Evolutionary conservation across 2,888 invertebrate species (phyloP).

Genomic region (Euplagia quadripunctaria): DNA sequence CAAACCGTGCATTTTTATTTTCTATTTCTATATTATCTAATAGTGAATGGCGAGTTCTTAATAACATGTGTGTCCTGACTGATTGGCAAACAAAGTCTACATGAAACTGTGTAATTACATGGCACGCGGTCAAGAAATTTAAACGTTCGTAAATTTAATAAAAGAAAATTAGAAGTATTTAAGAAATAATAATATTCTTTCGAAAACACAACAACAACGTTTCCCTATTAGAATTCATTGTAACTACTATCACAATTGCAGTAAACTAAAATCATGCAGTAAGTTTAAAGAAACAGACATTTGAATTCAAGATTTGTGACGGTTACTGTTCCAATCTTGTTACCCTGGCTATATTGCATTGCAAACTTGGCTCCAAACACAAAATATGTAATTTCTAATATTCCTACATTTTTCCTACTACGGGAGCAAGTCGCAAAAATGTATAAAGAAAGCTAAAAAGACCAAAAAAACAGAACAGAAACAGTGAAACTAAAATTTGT

Average conservation of each 20-base stretch:
- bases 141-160: no score
- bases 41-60: background rate
- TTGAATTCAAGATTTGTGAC: background rate
- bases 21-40: background rate
- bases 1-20: no score
- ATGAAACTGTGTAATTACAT: no score
- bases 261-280: no score
- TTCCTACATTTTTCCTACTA: background rate
- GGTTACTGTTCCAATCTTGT: background rate
- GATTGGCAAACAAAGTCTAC: background rate
- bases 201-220: no score
- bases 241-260: no score
- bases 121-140: no score
- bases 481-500: background rate
- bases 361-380: background rate
- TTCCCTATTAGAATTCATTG: no score
- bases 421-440: background rate
- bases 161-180: no score
- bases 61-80: background rate
- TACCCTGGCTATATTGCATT: background rate
- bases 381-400: background rate
- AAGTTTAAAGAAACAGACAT: background rate
- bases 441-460: background rate
- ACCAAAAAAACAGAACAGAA: background rate
- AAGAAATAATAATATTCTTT: no score